Evolutionary conservation across 1,140 invertebrate species (phyloP).

Genomic region (Epicauta chinensis): DNA sequence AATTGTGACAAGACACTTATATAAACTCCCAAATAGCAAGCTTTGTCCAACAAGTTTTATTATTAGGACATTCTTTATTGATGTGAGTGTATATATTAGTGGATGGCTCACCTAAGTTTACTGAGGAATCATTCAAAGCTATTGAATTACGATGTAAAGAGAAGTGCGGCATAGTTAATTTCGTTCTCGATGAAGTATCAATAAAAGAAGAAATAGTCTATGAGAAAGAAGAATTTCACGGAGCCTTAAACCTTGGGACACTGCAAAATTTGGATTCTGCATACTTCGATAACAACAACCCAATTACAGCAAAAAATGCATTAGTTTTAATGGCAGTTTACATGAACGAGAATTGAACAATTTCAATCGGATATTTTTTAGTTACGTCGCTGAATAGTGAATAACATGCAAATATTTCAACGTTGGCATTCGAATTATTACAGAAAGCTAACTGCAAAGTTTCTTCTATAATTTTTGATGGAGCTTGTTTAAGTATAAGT

Average conservation of each 20-base stretch:
- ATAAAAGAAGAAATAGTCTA: conserved; percentile 29
- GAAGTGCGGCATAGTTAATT: conserved; percentile 21
- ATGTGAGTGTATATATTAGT: conserved; percentile 39
- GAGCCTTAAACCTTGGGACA: conserved; percentile 29
- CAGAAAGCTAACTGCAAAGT: conserved; percentile 22
- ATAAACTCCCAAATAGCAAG: too few relatives aligned
- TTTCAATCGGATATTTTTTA: conserved; percentile 39
- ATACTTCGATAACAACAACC: conserved; percentile 23
- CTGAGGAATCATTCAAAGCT: conserved; percentile 21
- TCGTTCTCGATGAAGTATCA: conserved; percentile 33
- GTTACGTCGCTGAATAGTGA: conserved; percentile 22
- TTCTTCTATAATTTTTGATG: conserved; percentile 37
- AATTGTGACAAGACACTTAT: too few relatives aligned
- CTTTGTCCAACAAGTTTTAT: too few relatives aligned
- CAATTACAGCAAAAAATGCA: conserved; percentile 35
- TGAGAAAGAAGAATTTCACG: conserved; percentile 28
- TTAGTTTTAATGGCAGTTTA: conserved; percentile 36
- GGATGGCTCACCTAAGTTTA: conserved; percentile 39
- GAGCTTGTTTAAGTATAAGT: conserved; percentile 28
- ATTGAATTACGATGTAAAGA: not conserved
- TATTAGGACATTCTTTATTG: too few relatives aligned
- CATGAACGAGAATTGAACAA: conserved; percentile 35
- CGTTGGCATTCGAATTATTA: conserved; percentile 20
- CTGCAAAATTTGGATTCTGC: too few relatives aligned
- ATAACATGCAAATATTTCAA: conserved; percentile 29